Evolutionary conservation across 2,888 invertebrate genomes (phyloP).

Genomic region (Heterodera filipjevi): DNA sequence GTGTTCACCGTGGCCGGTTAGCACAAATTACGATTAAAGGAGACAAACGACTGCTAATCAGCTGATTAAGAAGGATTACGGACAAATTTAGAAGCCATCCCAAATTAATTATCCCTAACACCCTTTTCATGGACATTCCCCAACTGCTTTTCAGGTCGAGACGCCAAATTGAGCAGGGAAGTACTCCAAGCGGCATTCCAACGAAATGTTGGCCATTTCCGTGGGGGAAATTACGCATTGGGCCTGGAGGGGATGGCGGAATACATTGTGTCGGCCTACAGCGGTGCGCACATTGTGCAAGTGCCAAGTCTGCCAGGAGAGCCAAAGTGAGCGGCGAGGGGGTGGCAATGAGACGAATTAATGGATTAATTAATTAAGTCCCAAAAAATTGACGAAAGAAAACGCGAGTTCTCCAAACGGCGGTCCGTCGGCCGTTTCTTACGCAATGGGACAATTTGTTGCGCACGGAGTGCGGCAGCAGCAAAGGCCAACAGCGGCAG

Average conservation of each 20-base stretch:
- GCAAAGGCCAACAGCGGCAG: slow-evolving; percentile 35
- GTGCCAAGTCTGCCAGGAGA: slow-evolving; percentile 50
- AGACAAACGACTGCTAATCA: not conserved
- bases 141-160: slow-evolving; percentile 27
- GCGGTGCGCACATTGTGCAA: slow-evolving; percentile 61
- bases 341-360: not conserved
- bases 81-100: too few relatives aligned
- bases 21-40: not conserved
- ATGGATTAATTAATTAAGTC: not conserved
- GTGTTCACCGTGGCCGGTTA: slow-evolving; percentile 63
- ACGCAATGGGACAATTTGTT: slow-evolving; percentile 33
- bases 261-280: slow-evolving; percentile 59
- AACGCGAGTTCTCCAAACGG: slow-evolving; percentile 1
- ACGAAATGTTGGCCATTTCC: slow-evolving; percentile 57
- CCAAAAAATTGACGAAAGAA: not conserved
- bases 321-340: slow-evolving; percentile 28
- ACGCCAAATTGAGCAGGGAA: slow-evolving; percentile 60
- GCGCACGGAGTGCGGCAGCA: slow-evolving; percentile 46
- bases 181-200: slow-evolving; percentile 61
- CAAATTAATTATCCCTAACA: too few relatives aligned
- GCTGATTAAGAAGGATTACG: too few relatives aligned
- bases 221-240: slow-evolving; percentile 40
- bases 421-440: slow-evolving; percentile 29
- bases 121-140: not conserved
- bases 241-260: slow-evolving; percentile 60